phyloP scores from a whole-genome alignment of 2,888 invertebrate species.

The Sisyra terminalis region DNA sequence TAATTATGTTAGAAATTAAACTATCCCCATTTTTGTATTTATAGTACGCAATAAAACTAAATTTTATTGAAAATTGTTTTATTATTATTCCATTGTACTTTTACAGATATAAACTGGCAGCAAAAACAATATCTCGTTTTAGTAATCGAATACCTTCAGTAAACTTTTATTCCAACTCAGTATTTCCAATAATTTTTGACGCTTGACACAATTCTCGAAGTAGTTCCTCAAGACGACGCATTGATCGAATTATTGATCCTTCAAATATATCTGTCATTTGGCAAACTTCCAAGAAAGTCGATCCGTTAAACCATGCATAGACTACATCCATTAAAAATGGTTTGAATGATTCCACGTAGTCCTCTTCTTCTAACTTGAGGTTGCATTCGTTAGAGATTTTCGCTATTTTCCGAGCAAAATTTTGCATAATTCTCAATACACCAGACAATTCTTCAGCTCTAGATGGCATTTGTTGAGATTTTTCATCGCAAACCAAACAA shows the following conservation, averaged over 20 bases:
- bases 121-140: conserved; percentile 99
- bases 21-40: too few species aligned
- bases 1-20: too few species aligned
- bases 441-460: conserved; percentile 71
- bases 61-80: too few species aligned
- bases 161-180: conserved; percentile 90
- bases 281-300: conserved; percentile 80
- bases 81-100: conserved; percentile 1
- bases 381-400: conserved; percentile 72
- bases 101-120: conserved; percentile 89
- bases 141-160: conserved; percentile 78
- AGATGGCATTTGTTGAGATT: conserved; percentile 62
- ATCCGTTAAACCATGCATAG: conserved; percentile 88
- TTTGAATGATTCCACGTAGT: conserved; percentile 82
- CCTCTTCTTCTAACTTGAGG: conserved; percentile 75
- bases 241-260: conserved; percentile 79
- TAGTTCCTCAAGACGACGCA: conserved; percentile 92
- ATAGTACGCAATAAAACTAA: too few species aligned
- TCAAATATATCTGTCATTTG: conserved; percentile 95
- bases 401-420: conserved; percentile 44
- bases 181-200: conserved; percentile 91
- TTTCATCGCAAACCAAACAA: conserved; percentile 89
- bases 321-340: conserved; percentile 97
- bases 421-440: conserved; percentile 81
- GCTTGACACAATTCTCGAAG: conserved; percentile 91